phyloP scores from a whole-genome alignment of 2,888 invertebrate genomes.

The Cephus sareptanus region DNA sequence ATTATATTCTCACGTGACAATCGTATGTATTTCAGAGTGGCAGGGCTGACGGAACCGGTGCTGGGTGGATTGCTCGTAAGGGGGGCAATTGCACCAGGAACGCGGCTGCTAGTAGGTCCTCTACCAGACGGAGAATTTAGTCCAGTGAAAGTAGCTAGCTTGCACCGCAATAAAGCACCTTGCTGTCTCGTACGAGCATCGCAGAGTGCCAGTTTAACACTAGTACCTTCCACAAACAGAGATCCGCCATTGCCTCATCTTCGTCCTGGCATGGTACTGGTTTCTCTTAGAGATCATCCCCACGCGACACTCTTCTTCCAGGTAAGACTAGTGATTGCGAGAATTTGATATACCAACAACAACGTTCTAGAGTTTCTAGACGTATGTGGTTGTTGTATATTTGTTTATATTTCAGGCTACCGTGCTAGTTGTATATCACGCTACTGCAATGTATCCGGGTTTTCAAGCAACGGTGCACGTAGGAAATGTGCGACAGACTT shows the following conservation, averaged over 20 bases:
- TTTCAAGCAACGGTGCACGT: slow-evolving; percentile 95
- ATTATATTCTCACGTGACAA: background rate
- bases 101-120: slow-evolving; percentile 80
- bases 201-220: slow-evolving; percentile 87
- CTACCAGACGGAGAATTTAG: slow-evolving; percentile 83
- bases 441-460: slow-evolving; percentile 84
- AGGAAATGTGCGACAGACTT: slow-evolving; percentile 95
- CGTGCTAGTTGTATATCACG: slow-evolving; percentile 89
- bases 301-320: slow-evolving; percentile 69
- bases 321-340: slow-evolving; percentile 49
- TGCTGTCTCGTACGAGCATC: slow-evolving; percentile 89
- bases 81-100: slow-evolving; percentile 89
- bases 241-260: slow-evolving; percentile 69
- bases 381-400: background rate
- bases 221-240: slow-evolving; percentile 70
- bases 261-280: slow-evolving; percentile 87
- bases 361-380: background rate
- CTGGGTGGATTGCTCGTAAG: slow-evolving; percentile 86
- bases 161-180: slow-evolving; percentile 93
- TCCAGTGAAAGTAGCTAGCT: slow-evolving; percentile 81
- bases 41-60: slow-evolving; percentile 81
- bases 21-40: slow-evolving; percentile 70
- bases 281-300: slow-evolving; percentile 69
- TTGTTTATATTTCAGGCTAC: slow-evolving; percentile 76
- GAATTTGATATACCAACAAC: background rate